phyloP scores from a whole-genome alignment of 1,140 invertebrate species.

The Drosophila leontia region DNA sequence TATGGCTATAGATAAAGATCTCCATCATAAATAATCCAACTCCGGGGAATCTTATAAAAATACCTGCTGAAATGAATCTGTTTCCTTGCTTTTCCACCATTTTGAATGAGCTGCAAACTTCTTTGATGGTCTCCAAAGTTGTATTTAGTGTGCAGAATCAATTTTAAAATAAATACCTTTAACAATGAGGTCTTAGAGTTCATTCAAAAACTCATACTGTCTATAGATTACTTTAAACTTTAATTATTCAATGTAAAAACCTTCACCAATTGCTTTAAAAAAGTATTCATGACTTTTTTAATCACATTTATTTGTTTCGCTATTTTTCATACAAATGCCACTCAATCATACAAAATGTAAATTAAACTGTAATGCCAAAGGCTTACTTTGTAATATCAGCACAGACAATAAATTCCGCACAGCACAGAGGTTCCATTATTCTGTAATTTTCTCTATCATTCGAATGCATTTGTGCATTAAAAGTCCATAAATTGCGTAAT shows the following conservation, averaged over 20 bases:
- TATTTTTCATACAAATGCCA: background rate
- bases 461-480: constrained; percentile 8
- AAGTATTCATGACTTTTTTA: background rate
- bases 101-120: background rate
- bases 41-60: background rate
- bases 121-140: background rate
- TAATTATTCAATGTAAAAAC: too few relatives aligned
- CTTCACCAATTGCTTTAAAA: background rate
- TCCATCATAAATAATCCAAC: constrained; percentile 15
- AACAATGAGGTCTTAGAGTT: too few relatives aligned
- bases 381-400: constrained; percentile 10
- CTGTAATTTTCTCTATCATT: constrained; percentile 7
- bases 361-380: constrained; percentile 2
- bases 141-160: too few relatives aligned
- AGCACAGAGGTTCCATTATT: background rate
- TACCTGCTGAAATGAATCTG: background rate
- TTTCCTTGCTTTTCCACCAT: constrained; percentile 19
- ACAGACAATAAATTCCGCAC: background rate
- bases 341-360: background rate
- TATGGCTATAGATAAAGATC: constrained; percentile 25
- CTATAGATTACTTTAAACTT: too few relatives aligned
- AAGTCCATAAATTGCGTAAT: constrained; percentile 17
- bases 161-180: too few relatives aligned
- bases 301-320: background rate
- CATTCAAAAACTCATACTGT: too few relatives aligned